Conservation (phyloP, 2,888 invertebrate species). For the Tipula vernalis region DNA sequence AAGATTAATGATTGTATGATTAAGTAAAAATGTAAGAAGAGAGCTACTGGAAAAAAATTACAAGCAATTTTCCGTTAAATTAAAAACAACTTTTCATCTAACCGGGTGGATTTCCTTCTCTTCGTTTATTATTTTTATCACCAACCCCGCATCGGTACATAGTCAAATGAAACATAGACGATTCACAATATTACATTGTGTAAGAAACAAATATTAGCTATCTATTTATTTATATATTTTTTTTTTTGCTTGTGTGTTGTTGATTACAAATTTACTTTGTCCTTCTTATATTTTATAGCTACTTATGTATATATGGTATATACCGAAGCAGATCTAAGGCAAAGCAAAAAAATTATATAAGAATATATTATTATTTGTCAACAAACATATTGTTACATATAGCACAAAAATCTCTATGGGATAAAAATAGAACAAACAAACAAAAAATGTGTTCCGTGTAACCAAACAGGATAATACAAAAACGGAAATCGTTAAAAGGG, state of each 20-base stretch:
- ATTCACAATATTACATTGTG: neutral
- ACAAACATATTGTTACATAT: neutral
- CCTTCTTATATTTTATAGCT: neutral
- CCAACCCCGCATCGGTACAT: neutral
- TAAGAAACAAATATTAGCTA: neutral
- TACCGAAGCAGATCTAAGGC: neutral
- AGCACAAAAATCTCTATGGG: neutral
- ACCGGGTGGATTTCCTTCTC: neutral
- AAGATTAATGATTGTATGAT: neutral
- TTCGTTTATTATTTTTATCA: neutral
- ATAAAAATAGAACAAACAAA: neutral
- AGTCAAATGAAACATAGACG: neutral
- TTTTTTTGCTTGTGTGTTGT: neutral
- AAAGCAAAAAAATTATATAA: neutral
- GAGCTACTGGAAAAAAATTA: neutral
- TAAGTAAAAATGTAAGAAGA: neutral
- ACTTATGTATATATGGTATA: neutral
- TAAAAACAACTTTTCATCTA: neutral
- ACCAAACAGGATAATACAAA: neutral
- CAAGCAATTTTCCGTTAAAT: neutral
- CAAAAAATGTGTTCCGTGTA: neutral
- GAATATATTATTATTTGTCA: neutral
- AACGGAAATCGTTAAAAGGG: neutral
- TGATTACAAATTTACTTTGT: neutral
- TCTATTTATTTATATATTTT: neutral